Evolutionary conservation across 2,888 invertebrate genomes (phyloP), one percentile per base, ranked within the genome.

Genomic region (Alcis repandata): DNA sequence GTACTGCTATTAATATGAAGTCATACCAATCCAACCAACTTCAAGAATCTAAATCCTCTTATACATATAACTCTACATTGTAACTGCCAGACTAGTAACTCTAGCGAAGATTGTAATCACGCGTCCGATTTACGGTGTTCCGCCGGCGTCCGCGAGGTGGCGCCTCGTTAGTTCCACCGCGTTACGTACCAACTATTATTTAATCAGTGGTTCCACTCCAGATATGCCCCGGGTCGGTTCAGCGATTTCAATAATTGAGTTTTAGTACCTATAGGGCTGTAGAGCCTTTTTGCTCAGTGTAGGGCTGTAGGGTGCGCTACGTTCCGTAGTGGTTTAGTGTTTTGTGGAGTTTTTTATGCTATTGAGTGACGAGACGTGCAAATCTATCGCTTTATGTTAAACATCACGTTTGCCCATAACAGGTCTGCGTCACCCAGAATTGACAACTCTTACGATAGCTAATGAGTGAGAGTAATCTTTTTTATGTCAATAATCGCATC

Each of bases 181-280:
- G 11, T 15, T 49, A 33, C 27, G 33, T 49, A 49, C 32, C 17
- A 49, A 49, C 33, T 49, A 49, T 33, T 33, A 33, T 33, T 49
- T 49, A 49, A 49, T 49, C 40, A 38, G 43, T 57, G 45, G 57
- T 58, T 57, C 63, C 58, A 63, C 63, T 63, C 63, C 45, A 58
- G 52, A 52, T 51, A 48, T 17, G 43, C 36, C 40, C 4, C 27
- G 11, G 22, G 17, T n/a, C 59, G 66, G 61, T 40, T 61, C 66
- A 61, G 59, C 59, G 68, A 48, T 61, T 70, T 59, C 61, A 59
- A 60, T 68, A 63, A 70, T 67, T 67, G 63, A 66, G 43, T 63
- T 48, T 11, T 38, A 56, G 19, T 51, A 61, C 46, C 32, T 49
- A 38, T 10, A 20, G 19, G 19, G 27, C 2, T 27, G 27, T 27